Conservation (phyloP, 2,113 vertebrate genomes). For the Brachionichthys hirsutus region DNA sequence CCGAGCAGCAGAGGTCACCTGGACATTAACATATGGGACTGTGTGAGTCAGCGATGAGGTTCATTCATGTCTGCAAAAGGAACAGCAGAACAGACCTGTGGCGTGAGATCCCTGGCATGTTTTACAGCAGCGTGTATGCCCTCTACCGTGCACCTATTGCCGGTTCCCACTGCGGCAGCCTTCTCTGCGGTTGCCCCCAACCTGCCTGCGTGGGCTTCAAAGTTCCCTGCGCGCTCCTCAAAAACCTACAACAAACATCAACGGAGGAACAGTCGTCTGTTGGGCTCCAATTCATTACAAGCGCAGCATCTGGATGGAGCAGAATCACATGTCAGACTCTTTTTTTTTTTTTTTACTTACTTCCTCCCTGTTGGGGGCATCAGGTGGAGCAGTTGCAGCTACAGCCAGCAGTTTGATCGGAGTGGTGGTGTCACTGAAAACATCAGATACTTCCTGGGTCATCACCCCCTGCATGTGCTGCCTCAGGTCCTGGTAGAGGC, state of each 20-base stretch:
- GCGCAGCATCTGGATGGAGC: not conserved
- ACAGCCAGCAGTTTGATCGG: constrained; percentile 96
- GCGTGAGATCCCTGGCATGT: constrained; percentile 92
- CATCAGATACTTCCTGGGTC: constrained; percentile 97
- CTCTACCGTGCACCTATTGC: constrained; percentile 93
- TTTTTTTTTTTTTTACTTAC: constrained; percentile 47
- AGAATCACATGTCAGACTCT: not conserved
- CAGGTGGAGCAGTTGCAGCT: constrained; percentile 91
- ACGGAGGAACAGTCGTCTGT: not conserved
- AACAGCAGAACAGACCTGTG: constrained; percentile 79
- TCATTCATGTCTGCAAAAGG: not conserved
- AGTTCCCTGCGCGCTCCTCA: constrained; percentile 93
- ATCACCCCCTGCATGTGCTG: constrained; percentile 96
- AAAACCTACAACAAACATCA: constrained; percentile 81
- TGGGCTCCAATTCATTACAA: not conserved
- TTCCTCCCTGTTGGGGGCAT: constrained; percentile 91
- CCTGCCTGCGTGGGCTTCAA: constrained; percentile 90
- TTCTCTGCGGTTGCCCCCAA: constrained; percentile 95
- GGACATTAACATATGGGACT: constrained; percentile 13
- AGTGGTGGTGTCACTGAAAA: constrained; percentile 97
- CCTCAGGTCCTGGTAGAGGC: constrained; percentile 86
- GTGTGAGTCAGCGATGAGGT: not conserved
- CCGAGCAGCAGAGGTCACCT: constrained; percentile 93
- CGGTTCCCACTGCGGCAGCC: constrained; percentile 94
- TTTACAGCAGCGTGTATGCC: constrained; percentile 95